Evolutionary conservation across 53 echinoderm and acorn worm genomes (phyloP), one percentile per base, ranked within the genome.

Genomic region (Stichopus horrens): DNA sequence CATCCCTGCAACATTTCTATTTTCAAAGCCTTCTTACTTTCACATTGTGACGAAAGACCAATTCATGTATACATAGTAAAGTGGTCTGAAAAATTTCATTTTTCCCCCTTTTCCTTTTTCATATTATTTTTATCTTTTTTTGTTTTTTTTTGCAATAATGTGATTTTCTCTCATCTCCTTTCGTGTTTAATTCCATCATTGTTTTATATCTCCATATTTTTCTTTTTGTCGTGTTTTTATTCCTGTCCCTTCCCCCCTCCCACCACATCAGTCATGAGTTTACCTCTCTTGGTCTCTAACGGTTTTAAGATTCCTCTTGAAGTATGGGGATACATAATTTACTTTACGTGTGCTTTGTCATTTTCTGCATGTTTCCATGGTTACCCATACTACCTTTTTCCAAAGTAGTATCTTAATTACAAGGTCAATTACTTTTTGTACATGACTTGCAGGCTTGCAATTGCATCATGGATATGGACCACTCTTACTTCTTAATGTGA

Each of bases 21-120:
- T 71, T 71, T 71, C 71, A 71, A 71, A 71, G 19, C 71, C 18
- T 71, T 18, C 18, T n/a, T n/a, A 4, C 71, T 71, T 71, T 71
- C 71, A 71, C 71, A 37, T 71, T 63, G 18, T 71, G 71, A 71
- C 71, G 71, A 71, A 71, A 18, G 71, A 71, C 71, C 71, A 16
- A 13, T n/a, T 71, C 18, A 18, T 71, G 4, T 16, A 71, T 18
- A n/a, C 71, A 71, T 71, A 9, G 7, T n/a, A 0, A 18, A 71
- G 7, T 71, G 71, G 18, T 71, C 71, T 71, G 71, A 18, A 16
- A 18, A 13, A 20, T 71, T 13, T 71, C 7, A 71, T 71, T 16
- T 18, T 71, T 71, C 19, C 71, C 7, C 71, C 19, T 71, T 71
- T 71, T 71, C 16, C 7, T 11, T 59, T 71, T 71, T 71, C 19